Evolutionary conservation across 2,113 vertebrate species (phyloP), one percentile per base, ranked within the genome.

Genomic region (Sylvietta virens): DNA sequence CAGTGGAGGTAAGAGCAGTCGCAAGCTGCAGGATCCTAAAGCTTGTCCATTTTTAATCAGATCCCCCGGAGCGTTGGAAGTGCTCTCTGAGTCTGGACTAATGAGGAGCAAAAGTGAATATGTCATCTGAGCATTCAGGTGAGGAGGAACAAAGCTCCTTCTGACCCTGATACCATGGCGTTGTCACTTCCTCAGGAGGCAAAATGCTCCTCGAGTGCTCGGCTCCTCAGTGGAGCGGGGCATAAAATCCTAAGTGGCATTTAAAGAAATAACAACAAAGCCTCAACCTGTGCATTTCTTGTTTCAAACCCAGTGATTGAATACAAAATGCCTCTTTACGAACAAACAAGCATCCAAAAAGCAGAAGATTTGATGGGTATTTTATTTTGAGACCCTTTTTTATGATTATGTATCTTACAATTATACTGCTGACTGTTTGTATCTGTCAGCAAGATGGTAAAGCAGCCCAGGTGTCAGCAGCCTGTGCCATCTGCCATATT

Each of bases 401-500:
- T 95, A 96, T 87, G 73, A n/a, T 91, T 81, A 28, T 58, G 35
- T 58, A 39, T 74, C 33, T 79, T 40, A 67, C 27, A 79, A 74
- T 76, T 77, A 26, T 56, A 7, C 45, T 73, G 90, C 72, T 94
- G 82, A 84, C 76, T 95, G 66, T 94, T 83, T 93, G 47, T 95
- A 74, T 88, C 78, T 93, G 67, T 94, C 84, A 80, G 54, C 66
- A 71, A 79, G 73, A 91, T 3, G 42, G 60, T 65, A 84, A 83
- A 78, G 23, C 83, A 64, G 76, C 53, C 40, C 89, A 96, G 84
- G 81, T 97, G 94, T 87, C 95, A 82, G 72, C 66, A 83, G 54
- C 42, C 50, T 78, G 45, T 70, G 88, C 93, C 95, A 97, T 97
- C 86, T 97, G 92, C 93, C 92, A n/a, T 66, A 44, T 65, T 84